These are phyloP conservation scores for Penaeus monodon DNA, from an alignment of 2,888 invertebrate species.

Conservation along the genomic window DNA sequence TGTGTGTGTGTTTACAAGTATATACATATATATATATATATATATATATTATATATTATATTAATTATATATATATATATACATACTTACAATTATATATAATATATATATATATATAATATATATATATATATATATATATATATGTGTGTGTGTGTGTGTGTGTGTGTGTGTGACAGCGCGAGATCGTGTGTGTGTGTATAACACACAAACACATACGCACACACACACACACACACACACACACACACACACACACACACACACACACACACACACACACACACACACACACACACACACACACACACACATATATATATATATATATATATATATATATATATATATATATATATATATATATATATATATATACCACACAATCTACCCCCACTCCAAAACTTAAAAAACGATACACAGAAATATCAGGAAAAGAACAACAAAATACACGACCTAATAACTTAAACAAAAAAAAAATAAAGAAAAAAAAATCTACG, in stretches of 20 bases:
- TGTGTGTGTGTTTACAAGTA: not conserved
- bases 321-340: conserved; percentile 10
- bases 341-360: conserved; percentile 5
- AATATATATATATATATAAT: conserved; percentile 22
- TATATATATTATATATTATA: not conserved
- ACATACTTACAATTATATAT: too few species aligned
- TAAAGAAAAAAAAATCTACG: too few species aligned
- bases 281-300: not conserved
- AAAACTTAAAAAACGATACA: too few species aligned
- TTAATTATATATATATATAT: conserved; percentile 3
- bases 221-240: not conserved
- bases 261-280: not conserved
- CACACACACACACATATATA: not conserved
- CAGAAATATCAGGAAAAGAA: too few species aligned
- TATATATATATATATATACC: not conserved
- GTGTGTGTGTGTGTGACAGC: not conserved
- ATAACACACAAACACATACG: not conserved
- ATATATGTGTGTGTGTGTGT: not conserved
- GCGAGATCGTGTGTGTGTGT: not conserved
- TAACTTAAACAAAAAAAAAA: too few species aligned
- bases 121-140: conserved; percentile 6
- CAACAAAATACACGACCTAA: too few species aligned
- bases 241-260: not conserved
- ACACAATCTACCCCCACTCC: not conserved
- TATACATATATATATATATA: not conserved